These are phyloP conservation scores for Sciurus vulgaris DNA, from an alignment of 2,797 vertebrate species.

Conservation along the genomic window DNA sequence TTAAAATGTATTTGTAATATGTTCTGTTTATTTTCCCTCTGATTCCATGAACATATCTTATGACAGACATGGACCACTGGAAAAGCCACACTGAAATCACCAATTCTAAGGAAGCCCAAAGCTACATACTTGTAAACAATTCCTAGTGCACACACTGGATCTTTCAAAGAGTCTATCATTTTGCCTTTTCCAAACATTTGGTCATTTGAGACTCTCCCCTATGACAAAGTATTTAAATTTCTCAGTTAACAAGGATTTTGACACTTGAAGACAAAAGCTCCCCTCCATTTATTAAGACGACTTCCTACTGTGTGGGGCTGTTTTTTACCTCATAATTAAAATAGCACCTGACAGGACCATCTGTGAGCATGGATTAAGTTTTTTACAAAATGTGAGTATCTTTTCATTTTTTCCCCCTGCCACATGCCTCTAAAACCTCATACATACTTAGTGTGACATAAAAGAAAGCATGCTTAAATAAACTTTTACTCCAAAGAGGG, in stretches of 20 bases:
- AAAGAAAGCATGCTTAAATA: constrained; percentile 73
- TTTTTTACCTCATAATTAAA: constrained; percentile 90
- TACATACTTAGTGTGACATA: constrained; percentile 53
- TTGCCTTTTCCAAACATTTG: constrained; percentile 70
- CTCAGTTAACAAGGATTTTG: constrained; percentile 83
- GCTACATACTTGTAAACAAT: not conserved
- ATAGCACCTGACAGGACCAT: constrained; percentile 89
- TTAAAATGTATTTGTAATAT: not conserved
- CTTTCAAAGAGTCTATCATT: constrained; percentile 64
- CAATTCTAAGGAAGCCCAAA: not conserved
- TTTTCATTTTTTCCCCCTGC: constrained; percentile 73
- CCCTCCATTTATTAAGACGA: constrained; percentile 88
- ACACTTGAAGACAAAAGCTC: constrained; percentile 87
- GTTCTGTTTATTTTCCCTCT: not conserved
- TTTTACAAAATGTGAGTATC: constrained; percentile 84
- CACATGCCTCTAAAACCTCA: constrained; percentile 82
- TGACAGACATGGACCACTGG: not conserved
- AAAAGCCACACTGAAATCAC: constrained; percentile 2
- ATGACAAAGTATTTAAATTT: constrained; percentile 79
- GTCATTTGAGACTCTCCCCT: constrained; percentile 81
- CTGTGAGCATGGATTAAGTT: constrained; percentile 87
- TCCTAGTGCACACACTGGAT: constrained; percentile 16
- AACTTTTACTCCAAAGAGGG: constrained; percentile 37
- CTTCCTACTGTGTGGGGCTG: constrained; percentile 88
- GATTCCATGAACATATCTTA: not conserved